A percentile compares a stretch with the other conserved stretches of the same genome.
phyloP scores from a whole-genome alignment of 2,797 vertebrate species.

The Antrozous pallidus region DNA sequence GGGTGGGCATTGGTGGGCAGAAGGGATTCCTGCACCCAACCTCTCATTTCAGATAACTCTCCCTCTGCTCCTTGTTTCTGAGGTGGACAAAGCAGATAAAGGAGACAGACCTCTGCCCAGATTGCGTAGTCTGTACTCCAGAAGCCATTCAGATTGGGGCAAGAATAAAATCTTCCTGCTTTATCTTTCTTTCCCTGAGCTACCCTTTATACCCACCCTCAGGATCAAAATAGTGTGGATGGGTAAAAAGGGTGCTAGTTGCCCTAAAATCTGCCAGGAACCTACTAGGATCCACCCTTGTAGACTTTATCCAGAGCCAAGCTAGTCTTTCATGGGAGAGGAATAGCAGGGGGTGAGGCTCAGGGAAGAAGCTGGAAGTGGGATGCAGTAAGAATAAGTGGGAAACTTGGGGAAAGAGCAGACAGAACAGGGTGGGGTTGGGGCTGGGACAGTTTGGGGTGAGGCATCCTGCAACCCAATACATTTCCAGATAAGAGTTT shows the following conservation, averaged over 20 bases:
- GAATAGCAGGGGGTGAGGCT: not conserved
- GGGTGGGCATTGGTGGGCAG: not conserved
- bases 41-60: not conserved
- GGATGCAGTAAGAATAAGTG: not conserved
- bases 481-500: not conserved
- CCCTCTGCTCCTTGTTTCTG: not conserved
- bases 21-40: not conserved
- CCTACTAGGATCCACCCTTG: not conserved
- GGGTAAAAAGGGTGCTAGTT: not conserved
- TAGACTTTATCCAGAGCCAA: not conserved
- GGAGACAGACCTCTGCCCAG: not conserved
- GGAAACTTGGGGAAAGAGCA: not conserved
- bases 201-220: too few relatives aligned
- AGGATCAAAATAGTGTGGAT: not conserved
- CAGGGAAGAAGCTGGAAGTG: not conserved
- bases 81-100: not conserved
- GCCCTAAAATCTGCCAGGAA: not conserved
- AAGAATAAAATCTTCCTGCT: conserved; percentile 13
- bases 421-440: not conserved
- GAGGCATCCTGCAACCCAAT: not conserved
- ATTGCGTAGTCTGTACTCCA: not conserved
- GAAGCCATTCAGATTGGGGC: not conserved
- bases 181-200: not conserved
- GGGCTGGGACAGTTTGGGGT: not conserved
- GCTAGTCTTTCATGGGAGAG: not conserved